These are phyloP conservation scores for Bombyx mandarina DNA, from an alignment of 1,140 invertebrate genomes.

Conservation along the genomic window DNA sequence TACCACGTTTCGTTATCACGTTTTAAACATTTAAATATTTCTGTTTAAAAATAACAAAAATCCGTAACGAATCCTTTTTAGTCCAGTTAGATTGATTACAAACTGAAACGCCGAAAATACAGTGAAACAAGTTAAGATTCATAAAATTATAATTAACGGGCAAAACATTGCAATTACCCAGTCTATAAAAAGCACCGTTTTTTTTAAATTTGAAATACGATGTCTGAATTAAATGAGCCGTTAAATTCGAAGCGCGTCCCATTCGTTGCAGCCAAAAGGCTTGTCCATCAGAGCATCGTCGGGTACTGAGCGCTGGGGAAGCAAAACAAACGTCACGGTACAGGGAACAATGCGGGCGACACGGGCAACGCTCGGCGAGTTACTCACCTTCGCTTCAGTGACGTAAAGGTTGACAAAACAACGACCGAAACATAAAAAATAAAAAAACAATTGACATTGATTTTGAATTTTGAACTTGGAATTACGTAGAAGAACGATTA, in stretches of 20 bases:
- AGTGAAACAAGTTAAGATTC: too few species aligned
- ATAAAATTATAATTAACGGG: too few species aligned
- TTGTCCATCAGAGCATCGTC: neutral
- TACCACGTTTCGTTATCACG: too few species aligned
- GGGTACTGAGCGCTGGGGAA: slow-evolving; percentile 7
- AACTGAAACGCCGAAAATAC: too few species aligned
- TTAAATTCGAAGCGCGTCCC: neutral
- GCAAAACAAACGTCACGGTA: slow-evolving; percentile 35
- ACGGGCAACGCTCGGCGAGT: slow-evolving; percentile 23
- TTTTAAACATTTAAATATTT: too few species aligned
- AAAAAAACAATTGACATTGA: slow-evolving; percentile 34
- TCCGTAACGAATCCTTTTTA: too few species aligned
- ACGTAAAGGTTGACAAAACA: slow-evolving; percentile 32
- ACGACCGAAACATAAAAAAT: slow-evolving; percentile 17
- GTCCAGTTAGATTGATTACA: too few species aligned
- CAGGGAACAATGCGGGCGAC: slow-evolving; percentile 31
- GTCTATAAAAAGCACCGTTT: too few species aligned
- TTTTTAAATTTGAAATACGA: too few species aligned
- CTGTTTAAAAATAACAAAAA: too few species aligned
- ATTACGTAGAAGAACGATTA: slow-evolving; percentile 19
- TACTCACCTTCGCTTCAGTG: slow-evolving; percentile 27
- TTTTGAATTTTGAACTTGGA: slow-evolving; percentile 36
- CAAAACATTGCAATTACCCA: too few species aligned
- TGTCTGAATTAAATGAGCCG: too few species aligned
- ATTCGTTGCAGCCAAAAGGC: slow-evolving; percentile 2